Conservation (phyloP, 2,113 vertebrate genomes). For the Pseudopodoces humilis region DNA sequence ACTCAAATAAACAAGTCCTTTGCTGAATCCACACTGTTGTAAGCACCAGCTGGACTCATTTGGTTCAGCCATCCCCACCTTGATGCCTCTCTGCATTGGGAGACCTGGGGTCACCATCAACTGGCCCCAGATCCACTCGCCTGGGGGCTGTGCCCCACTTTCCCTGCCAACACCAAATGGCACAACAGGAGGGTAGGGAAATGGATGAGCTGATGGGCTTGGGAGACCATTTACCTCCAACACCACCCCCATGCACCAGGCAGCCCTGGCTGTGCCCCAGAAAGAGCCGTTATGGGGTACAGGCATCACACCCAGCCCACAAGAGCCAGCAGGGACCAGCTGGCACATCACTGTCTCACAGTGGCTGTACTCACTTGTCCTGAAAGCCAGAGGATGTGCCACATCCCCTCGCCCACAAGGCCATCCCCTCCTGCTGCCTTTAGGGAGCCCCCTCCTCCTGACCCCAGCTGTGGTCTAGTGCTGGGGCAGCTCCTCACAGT, state of each 20-base stretch:
- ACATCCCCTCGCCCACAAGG: not conserved
- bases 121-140: fast-evolving
- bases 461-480: not conserved
- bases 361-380: fast-evolving
- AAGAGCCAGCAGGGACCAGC: fast-evolving
- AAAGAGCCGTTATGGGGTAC: not conserved
- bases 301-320: not conserved
- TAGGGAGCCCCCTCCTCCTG: not conserved
- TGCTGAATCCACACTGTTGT: fast-evolving
- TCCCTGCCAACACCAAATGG: not conserved
- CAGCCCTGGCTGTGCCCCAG: not conserved
- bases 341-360: fast-evolving
- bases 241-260: not conserved
- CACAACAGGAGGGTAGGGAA: not conserved
- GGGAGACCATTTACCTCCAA: not conserved
- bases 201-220: not conserved
- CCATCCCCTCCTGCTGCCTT: not conserved
- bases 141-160: fast-evolving
- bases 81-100: fast-evolving
- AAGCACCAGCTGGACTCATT: not conserved
- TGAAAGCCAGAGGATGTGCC: not conserved
- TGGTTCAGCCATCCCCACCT: not conserved
- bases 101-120: fast-evolving
- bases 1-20: not conserved
- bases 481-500: not conserved